Percentiles rank a stretch among this genome's conserved stretches.
Evolutionary conservation across 2,797 vertebrate species (phyloP).

Genomic region (Anabacerthia variegaticeps): DNA sequence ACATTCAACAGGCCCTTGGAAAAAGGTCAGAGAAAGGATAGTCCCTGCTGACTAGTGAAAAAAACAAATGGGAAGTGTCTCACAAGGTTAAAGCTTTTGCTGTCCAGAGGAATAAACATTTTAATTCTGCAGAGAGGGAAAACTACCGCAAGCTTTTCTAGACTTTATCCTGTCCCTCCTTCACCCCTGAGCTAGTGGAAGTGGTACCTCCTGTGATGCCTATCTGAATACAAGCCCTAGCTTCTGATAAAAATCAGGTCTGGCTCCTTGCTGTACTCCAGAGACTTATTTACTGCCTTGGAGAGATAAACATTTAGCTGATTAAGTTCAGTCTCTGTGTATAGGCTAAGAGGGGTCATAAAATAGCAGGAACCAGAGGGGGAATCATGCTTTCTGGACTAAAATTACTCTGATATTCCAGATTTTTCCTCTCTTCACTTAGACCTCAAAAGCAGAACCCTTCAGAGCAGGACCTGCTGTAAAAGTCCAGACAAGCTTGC

Average conservation of each 20-base stretch:
- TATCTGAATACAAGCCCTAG: not conserved
- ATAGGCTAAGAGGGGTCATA: not conserved
- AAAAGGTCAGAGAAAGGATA: not conserved
- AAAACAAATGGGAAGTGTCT: not conserved
- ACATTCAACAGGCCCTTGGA: not conserved
- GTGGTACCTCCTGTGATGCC: not conserved
- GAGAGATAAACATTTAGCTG: not conserved
- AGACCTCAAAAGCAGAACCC: not conserved
- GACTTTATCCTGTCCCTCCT: not conserved
- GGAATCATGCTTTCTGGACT: not conserved
- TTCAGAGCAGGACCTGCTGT: not conserved
- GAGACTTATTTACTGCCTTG: not conserved
- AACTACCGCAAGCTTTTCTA: not conserved
- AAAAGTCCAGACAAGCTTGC: not conserved
- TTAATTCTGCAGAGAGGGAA: not conserved
- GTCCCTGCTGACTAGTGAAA: not conserved
- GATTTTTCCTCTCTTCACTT: not conserved
- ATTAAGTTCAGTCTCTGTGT: not conserved
- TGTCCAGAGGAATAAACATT: not conserved
- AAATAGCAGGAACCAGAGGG: not conserved
- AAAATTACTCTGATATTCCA: not conserved
- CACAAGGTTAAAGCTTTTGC: not conserved
- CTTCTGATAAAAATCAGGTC: not conserved
- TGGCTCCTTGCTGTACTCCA: not conserved
- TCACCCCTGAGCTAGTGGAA: not conserved